Base-by-base conservation (phyloP, 2,113 vertebrate species). In the Equus przewalskii region DNA sequence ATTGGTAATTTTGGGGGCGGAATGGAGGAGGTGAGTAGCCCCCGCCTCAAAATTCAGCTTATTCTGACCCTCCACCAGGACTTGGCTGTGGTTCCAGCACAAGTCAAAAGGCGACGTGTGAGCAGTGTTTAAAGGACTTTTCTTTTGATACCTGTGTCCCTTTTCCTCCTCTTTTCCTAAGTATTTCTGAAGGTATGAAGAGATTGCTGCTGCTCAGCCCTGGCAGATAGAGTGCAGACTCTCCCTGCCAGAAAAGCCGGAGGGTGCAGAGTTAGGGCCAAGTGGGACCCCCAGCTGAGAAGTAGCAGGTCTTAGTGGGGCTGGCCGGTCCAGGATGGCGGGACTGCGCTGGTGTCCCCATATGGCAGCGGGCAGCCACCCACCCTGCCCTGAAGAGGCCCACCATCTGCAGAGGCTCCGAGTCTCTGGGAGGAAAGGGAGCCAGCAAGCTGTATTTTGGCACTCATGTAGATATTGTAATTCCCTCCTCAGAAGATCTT, bases 181-280 rank as follows among this genome's bases (percentile, higher is more conserved):
- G 21, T 46, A 30, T 69, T 36, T 60, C 81, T 33, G 16, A 58
- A 89, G 78, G 67, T 24, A 30, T 12, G 36, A 7, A 5, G 2
- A 7, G 36, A 13, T 15, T 7, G 4, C 33, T 64, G 90, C 84
- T 46, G 75, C 84, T 72, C 65, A 28, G 65, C 87, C 51, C 84
- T 86, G 49, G 33, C 75, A 26, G 75, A 92, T 0, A 18, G 79
- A 94, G 67, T 84, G 58, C 87, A 96, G 98, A 98, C 89, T 98
- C 98, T 97, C 80, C 81, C 64, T 80, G 51, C 65, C 49, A 28
- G 70, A 87, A 92, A 92, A 26, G 81, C 41, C 54, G 65, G 80
- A 10, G 84, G 86, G 2, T 36, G 8, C 6, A 62, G 41, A 30
- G 54, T 89, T 79, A 56, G 60, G 80, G 3, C 12, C 56, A 28